Evolutionary conservation across 2,113 vertebrate genomes (phyloP), one percentile per base, ranked within the genome.

Genomic region (Gymnarchus niloticus): DNA sequence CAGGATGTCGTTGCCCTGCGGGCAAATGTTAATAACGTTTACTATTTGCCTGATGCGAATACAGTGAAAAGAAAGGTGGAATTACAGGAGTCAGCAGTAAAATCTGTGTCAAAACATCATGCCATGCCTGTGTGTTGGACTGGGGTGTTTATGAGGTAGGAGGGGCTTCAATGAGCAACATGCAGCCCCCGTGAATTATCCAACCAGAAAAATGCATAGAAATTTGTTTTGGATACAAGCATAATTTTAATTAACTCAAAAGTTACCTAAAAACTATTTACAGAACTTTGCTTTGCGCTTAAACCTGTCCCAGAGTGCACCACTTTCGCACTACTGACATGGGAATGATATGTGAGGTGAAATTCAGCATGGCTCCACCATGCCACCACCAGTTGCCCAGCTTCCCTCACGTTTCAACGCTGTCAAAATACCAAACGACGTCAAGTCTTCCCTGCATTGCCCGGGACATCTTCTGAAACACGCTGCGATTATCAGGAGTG

Each of bases 21-120:
- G 88, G 86, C 80, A 83, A 80, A 65, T 65, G 46, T 77, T 85
- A 19, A 52, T 49, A 61, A 77, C 81, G 57, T 87, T 88, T 87
- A 21, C 78, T 25, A 7, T 88, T 80, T 78, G 87, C 82, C 85
- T 87, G 82, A 88, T 90, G 90, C 90, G 90, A n/a, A n/a, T 90
- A 86, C 86, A 86, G 85, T 88, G 81, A 57, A 81, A 46, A 56
- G 81, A 92, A 88, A 83, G 84, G 6, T 73, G 46, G 65, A 41
- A 46, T 56, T 19, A 84, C 21, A 23, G 61, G 33, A 52, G 52
- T n/a, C n/a, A 84, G 59, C 14, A 84, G 61, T 83, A 49, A 84
- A 69, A 84, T 69, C 6, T 37, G 6, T 33, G 28, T 73, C 61
- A 52, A 84, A 84, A 69, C 76, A 78, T 78, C 44, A 48, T 23